Conservation (phyloP, 1,140 invertebrate species). For the Aphidius ervi region DNA sequence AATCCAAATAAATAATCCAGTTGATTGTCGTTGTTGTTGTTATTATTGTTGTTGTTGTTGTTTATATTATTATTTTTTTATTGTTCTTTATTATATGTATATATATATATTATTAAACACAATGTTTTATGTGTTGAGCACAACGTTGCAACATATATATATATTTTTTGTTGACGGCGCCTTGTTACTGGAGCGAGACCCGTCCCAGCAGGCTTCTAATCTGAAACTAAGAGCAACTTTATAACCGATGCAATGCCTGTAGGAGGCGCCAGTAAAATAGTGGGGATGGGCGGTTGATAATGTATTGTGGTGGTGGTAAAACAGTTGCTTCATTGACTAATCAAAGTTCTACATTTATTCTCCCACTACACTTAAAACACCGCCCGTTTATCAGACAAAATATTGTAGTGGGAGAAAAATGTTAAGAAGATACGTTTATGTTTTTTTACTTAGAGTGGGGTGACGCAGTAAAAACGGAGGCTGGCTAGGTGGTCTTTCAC, state of each 20-base stretch:
- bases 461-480: conserved; percentile 43
- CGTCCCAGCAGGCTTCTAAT: conserved; percentile 55
- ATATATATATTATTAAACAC: no score
- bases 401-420: conserved; percentile 6
- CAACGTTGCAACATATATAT: no score
- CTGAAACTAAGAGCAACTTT: conserved; percentile 55
- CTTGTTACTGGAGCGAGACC: conserved; percentile 36
- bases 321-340: conserved; percentile 31
- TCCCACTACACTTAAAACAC: conserved; percentile 9
- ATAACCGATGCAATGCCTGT: conserved; percentile 51
- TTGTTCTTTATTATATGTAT: no score
- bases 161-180: no score
- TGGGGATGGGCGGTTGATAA: conserved; percentile 36
- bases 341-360: conserved; percentile 26
- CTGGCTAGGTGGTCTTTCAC: conserved; percentile 47
- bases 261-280: conserved; percentile 43
- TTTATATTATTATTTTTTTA: no score
- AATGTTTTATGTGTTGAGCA: no score
- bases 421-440: conserved; percentile 25
- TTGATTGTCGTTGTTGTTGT: no score
- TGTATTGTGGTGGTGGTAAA: conserved; percentile 36
- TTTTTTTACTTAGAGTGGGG: conserved; percentile 27
- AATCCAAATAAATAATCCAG: no score
- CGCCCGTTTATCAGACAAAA: conserved; percentile 10
- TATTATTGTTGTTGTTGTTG: no score